Percentiles rank a stretch among this genome's conserved stretches.
phyloP scores from a whole-genome alignment of 2,797 vertebrate genomes.

The Eulemur rubriventer region DNA sequence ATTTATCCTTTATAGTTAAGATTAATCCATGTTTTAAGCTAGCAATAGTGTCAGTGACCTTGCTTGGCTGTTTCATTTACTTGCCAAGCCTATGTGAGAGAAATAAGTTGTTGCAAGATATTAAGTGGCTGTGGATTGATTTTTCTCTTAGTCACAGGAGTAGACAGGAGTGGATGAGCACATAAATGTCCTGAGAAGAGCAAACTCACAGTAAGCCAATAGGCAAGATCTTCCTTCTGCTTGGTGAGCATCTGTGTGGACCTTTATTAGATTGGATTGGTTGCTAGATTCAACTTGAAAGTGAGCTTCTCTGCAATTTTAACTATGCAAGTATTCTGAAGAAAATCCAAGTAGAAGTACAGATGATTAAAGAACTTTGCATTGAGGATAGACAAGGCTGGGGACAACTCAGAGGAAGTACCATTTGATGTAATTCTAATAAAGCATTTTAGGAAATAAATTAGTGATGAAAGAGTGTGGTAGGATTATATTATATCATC shows the following conservation, averaged over 20 bases:
- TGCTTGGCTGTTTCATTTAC: not conserved
- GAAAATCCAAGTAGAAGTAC: not conserved
- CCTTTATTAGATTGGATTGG: not conserved
- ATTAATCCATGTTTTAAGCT: not conserved
- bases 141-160: not conserved
- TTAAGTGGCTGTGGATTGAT: fast-evolving
- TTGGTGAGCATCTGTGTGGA: too few species aligned
- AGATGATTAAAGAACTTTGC: not conserved
- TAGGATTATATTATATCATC: not conserved
- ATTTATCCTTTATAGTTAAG: not conserved
- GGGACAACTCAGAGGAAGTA: not conserved
- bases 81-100: not conserved
- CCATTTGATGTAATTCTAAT: not conserved
- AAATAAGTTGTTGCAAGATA: not conserved
- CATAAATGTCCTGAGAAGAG: not conserved
- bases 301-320: not conserved
- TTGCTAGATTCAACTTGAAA: not conserved
- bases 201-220: not conserved
- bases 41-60: not conserved
- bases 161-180: not conserved
- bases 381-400: not conserved
- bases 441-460: not conserved
- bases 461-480: not conserved
- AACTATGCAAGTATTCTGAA: not conserved
- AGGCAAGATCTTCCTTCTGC: not conserved